Evolutionary conservation across 2,113 vertebrate species (phyloP), one percentile per base, ranked within the genome.

Genomic region (Cyprinodon tularosa): DNA sequence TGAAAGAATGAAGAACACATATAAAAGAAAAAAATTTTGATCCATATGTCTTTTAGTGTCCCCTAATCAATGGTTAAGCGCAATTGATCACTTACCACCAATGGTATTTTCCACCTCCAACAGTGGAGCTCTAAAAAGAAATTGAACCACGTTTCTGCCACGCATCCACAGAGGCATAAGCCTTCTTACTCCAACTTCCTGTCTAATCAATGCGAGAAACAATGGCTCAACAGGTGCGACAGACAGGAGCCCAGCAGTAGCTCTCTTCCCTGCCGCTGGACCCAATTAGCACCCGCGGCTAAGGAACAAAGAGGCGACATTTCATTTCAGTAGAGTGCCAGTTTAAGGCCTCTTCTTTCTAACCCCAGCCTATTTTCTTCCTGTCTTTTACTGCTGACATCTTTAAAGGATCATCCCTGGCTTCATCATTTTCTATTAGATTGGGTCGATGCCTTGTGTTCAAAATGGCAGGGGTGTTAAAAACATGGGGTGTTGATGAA

Each of bases 171-270:
- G 88, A 80, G 88, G 83, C 82, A 78, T 87, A 88, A 90, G 88
- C 86, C 88, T 86, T 88, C 89, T 84, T 73, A 71, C 59, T 89
- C 66, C 88, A 64, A 86, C 92, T 92, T 92, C 83, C 89, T 91
- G 89, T 90, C 84, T 69, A 86, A 91, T 94, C 93, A 87, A 92
- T 92, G 82, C 47, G 62, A 78, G 81, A 91, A 81, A 94, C 93
- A 95, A 94, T 92, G 89, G 81, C 92, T 90, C 91, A 88, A 92
- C 94, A 94, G 94, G 94, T 94, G 94, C 79, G 88, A 93, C 85
- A 89, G 94, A 94, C 93, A 92, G 89, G 86, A 84, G 84, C 86
- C 81, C 90, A 87, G 86, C 88, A 62, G 85, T 71, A 78, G 92
- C 82, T 83, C 84, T 78, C 86, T 85, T 88, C 89, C 92, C 91